Percentiles rank a stretch among this genome's conserved stretches.
Evolutionary conservation across 2,888 invertebrate species (phyloP).

Genomic region (Boloria selene): DNA sequence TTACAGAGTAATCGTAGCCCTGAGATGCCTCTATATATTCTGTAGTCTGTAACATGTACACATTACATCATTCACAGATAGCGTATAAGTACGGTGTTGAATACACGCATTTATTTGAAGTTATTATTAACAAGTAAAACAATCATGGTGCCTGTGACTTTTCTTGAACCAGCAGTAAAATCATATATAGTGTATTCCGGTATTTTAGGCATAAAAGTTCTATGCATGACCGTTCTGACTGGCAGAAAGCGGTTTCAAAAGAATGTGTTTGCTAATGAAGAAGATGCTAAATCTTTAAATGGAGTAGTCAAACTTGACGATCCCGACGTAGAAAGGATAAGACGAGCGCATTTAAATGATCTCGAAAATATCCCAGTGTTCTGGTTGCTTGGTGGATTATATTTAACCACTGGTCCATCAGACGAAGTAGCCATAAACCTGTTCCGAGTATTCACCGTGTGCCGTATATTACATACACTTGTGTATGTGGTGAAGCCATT

Average conservation of each 20-base stretch:
- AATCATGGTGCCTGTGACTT: constrained; percentile 47
- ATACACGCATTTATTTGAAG: constrained; percentile 13
- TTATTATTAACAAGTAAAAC: background rate
- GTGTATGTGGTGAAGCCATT: constrained; percentile 84
- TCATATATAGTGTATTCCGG: constrained; percentile 56
- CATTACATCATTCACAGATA: background rate
- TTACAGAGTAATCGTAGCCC: too few species aligned
- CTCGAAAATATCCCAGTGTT: constrained; percentile 87
- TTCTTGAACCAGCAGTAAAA: constrained; percentile 53
- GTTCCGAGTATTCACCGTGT: constrained; percentile 69
- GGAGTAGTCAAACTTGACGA: constrained; percentile 62
- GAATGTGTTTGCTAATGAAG: constrained; percentile 63
- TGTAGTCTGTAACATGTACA: too few species aligned
- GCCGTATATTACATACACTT: constrained; percentile 81
- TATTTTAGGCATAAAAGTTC: constrained; percentile 55
- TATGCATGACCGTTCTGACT: constrained; percentile 54
- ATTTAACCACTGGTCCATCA: constrained; percentile 76
- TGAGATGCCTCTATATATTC: too few species aligned
- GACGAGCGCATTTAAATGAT: constrained; percentile 86
- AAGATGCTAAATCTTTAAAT: constrained; percentile 52
- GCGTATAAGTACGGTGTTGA: background rate
- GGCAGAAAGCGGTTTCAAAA: constrained; percentile 50
- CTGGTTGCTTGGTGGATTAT: constrained; percentile 74
- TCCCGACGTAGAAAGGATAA: constrained; percentile 64
- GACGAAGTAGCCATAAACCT: constrained; percentile 43